phyloP scores from a whole-genome alignment of 2,797 vertebrate genomes.

The Lepus oiostolus region DNA sequence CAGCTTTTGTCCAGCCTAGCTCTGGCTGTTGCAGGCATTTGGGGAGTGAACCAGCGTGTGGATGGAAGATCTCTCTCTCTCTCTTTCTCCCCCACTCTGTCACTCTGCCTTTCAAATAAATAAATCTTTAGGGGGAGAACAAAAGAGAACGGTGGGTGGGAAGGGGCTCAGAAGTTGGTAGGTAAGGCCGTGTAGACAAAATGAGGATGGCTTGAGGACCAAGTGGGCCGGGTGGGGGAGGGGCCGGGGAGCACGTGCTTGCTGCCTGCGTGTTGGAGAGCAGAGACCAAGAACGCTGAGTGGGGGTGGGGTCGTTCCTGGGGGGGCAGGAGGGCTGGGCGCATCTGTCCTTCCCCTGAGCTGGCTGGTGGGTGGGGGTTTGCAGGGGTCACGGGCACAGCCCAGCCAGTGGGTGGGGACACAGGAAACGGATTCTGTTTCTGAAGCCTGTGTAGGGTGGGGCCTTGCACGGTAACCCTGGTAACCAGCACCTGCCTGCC shows the following conservation, averaged over 20 bases:
- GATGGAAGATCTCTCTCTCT: too few relatives aligned
- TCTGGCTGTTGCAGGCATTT: too few relatives aligned
- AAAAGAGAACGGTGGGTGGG: too few relatives aligned
- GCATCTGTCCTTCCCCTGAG: neutral
- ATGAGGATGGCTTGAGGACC: neutral
- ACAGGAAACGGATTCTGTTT: neutral
- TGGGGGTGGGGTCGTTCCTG: rapidly evolving
- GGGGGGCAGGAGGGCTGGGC: too few relatives aligned
- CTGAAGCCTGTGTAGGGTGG: neutral
- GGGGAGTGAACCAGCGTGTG: too few relatives aligned
- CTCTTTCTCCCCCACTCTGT: too few relatives aligned
- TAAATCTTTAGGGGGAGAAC: too few relatives aligned
- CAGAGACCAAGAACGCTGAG: neutral
- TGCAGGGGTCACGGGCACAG: neutral
- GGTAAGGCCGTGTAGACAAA: neutral
- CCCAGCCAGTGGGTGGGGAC: too few relatives aligned
- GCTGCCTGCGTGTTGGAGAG: slow-evolving; percentile 20
- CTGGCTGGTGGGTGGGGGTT: neutral
- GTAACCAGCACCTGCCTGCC: neutral
- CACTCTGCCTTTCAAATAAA: too few relatives aligned
- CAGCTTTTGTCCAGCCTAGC: too few relatives aligned
- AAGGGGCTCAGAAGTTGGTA: neutral
- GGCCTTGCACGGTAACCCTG: neutral
- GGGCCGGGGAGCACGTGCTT: neutral
- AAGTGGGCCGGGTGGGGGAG: slow-evolving; percentile 14